A percentile compares a stretch with the other conserved stretches of the same genome.
These are phyloP conservation scores for Tokudaia muenninki DNA, from an alignment of 2,797 vertebrate genomes.

Conservation along the genomic window DNA sequence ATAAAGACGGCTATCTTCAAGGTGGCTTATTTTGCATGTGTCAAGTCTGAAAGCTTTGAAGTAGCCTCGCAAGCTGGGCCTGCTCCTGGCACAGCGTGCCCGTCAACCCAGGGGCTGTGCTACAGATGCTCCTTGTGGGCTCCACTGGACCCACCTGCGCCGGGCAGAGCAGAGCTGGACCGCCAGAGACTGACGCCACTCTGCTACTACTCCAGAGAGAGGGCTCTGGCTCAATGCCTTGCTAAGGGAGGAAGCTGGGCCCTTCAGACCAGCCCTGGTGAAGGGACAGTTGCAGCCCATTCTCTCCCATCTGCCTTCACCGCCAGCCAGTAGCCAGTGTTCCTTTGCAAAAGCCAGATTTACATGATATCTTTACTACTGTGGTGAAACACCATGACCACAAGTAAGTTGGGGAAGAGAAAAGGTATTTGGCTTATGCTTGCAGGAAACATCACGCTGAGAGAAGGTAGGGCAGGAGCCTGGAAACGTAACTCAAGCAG, in stretches of 20 bases:
- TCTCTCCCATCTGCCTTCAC: neutral
- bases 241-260: neutral
- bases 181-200: neutral
- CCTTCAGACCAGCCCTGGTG: neutral
- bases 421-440: too few relatives aligned
- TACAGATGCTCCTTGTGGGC: neutral
- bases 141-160: neutral
- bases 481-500: neutral
- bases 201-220: neutral
- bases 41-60: neutral
- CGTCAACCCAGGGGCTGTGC: rapidly evolving
- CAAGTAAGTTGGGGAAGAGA: neutral
- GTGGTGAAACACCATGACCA: neutral
- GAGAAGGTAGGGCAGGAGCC: neutral
- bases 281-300: neutral
- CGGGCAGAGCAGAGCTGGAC: neutral
- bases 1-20: neutral
- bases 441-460: neutral
- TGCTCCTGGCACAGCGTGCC: neutral
- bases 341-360: neutral
- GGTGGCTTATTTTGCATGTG: neutral
- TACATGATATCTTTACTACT: neutral
- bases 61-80: neutral
- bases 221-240: neutral
- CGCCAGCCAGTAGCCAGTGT: neutral